These are phyloP conservation scores for Podiceps cristatus DNA, from an alignment of 2,113 vertebrate genomes.

Conservation along the genomic window DNA sequence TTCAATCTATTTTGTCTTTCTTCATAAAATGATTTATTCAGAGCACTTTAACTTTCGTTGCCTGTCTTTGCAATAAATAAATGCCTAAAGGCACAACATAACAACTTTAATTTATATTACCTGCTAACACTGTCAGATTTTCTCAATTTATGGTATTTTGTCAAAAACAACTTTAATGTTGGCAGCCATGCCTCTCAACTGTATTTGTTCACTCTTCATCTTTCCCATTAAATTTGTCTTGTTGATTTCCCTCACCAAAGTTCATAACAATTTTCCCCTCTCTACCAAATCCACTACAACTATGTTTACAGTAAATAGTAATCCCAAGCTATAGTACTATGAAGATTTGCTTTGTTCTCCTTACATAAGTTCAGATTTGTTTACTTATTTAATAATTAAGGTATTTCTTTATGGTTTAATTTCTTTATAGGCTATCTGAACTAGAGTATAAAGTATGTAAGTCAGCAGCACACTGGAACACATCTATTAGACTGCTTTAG, in stretches of 20 bases:
- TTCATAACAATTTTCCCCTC: background rate
- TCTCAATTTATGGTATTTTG: background rate
- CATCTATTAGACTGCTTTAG: background rate
- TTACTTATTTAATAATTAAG: background rate
- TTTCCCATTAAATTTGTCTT: background rate
- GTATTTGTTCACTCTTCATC: background rate
- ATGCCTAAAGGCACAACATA: background rate
- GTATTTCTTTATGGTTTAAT: background rate
- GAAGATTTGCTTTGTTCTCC: background rate
- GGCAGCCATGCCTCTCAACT: background rate
- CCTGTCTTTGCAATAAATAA: conserved; percentile 10
- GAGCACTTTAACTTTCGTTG: background rate
- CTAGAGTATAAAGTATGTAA: background rate
- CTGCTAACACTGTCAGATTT: conserved; percentile 15
- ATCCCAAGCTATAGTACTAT: background rate
- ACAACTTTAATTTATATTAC: conserved; percentile 25
- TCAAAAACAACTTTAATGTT: background rate
- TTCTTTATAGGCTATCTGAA: background rate
- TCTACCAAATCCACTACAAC: background rate
- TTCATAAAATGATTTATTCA: conserved; percentile 3
- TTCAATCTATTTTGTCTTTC: conserved; percentile 28
- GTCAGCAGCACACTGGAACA: background rate
- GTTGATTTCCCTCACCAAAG: background rate
- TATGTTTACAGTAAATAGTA: background rate
- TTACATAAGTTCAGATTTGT: background rate